These are phyloP conservation scores for Megathymus violae DNA, from an alignment of 1,140 invertebrate genomes.

Conservation along the genomic window DNA sequence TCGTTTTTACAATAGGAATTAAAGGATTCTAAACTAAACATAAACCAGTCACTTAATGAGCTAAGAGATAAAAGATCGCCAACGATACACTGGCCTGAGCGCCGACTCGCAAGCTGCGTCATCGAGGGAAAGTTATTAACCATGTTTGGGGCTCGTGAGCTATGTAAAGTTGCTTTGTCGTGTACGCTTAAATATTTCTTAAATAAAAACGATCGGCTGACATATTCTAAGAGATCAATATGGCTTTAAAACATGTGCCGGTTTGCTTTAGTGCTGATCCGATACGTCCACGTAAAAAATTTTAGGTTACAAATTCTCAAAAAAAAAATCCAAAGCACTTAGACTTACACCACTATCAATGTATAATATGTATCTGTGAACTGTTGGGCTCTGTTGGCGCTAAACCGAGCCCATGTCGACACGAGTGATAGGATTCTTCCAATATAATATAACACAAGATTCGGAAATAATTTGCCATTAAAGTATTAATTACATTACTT, in stretches of 20 bases:
- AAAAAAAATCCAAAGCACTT: constrained; percentile 11
- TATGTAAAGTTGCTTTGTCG: constrained; percentile 55
- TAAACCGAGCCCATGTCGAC: constrained; percentile 6
- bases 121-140: constrained; percentile 48
- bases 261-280: constrained; percentile 59
- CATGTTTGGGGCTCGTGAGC: constrained; percentile 62
- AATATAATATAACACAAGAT: constrained; percentile 28
- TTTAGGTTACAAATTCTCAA: background rate
- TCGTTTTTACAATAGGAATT: constrained; percentile 81
- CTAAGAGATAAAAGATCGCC: constrained; percentile 78
- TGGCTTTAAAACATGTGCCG: constrained; percentile 67
- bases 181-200: constrained; percentile 67
- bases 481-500: constrained; percentile 25
- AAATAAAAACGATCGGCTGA: constrained; percentile 61
- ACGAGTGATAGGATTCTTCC: too few relatives aligned
- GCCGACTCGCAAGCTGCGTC: constrained; percentile 38
- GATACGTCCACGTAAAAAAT: constrained; percentile 8
- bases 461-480: constrained; percentile 33
- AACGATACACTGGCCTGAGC: constrained; percentile 78
- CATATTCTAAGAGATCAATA: constrained; percentile 76
- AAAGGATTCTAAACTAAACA: constrained; percentile 74
- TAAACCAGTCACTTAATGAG: constrained; percentile 81
- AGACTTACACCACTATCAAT: constrained; percentile 6
- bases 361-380: constrained; percentile 6
- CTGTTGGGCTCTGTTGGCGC: constrained; percentile 4